Evolutionary conservation across 2,888 invertebrate genomes (phyloP), one percentile per base, ranked within the genome.

Genomic region (Ecdyonurus torrentis): DNA sequence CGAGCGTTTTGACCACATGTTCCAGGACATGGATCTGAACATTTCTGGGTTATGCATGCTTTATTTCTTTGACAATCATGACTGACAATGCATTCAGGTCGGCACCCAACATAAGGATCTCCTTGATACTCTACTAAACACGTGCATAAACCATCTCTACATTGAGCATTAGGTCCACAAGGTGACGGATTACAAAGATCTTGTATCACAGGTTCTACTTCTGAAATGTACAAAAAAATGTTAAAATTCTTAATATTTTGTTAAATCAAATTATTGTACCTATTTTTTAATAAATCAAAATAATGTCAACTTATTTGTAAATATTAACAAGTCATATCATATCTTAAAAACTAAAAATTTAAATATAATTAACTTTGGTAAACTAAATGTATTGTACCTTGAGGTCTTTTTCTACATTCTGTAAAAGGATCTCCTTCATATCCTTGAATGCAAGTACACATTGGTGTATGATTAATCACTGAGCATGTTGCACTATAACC

Each of bases 371-470:
- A 22, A 23, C 20, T 15, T 23, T 20, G 20, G 18, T 19, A 25
- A 59, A 7, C 15, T 53, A 55, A 52, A 23, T 63, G 66, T 75
- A 78, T n/a, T n/a, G n/a, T 81, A 79, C 83, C 77, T 70, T 76
- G 75, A 62, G 81, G 83, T 73, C 82, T 80, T 7, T 77, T 74
- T 25, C 77, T 75, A 70, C 89, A 89, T 67, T 79, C 83, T 65
- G 78, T 82, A 71, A 89, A 89, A 22, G 91, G 88, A 77, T 91
- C 87, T 23, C 91, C 91, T 2, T 79, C 81, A 69, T 82, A 88
- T 60, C 86, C 86, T 23, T 80, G 76, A 2, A 81, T 77, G 71
- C 90, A 91, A 52, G 82, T 82, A 71, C 90, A 91, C 67, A 84
- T 83, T 2, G 89, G 86, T n/a, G 85, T 79, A 70, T 90, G 90